Evolutionary conservation across 2,888 invertebrate species (phyloP).

Genomic region (Cataglyphis cursor): DNA sequence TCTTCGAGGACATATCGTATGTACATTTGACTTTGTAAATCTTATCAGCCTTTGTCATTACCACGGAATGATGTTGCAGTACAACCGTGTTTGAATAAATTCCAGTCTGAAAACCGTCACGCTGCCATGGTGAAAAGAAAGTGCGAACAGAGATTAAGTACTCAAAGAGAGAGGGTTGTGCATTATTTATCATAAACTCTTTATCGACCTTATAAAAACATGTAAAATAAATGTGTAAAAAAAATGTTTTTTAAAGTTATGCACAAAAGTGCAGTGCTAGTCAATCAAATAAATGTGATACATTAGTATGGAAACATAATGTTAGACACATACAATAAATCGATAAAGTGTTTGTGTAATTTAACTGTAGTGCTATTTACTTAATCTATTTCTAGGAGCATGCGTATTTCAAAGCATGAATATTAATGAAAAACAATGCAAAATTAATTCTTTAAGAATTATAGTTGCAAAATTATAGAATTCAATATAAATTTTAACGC

Average conservation of each 20-base stretch:
- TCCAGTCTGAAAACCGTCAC: slow-evolving; percentile 91
- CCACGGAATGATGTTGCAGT: slow-evolving; percentile 97
- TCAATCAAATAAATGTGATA: slow-evolving; percentile 13
- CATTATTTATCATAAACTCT: slow-evolving; percentile 8
- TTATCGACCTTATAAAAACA: neutral
- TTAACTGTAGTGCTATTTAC: slow-evolving; percentile 14
- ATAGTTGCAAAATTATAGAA: neutral
- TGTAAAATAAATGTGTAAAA: neutral
- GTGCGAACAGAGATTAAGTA: slow-evolving; percentile 60
- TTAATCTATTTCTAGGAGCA: neutral
- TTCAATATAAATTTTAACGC: neutral
- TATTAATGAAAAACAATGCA: neutral
- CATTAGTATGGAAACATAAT: neutral
- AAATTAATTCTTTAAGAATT: neutral
- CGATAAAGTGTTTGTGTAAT: slow-evolving; percentile 3
- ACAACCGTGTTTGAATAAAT: slow-evolving; percentile 98
- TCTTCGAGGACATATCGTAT: slow-evolving; percentile 98
- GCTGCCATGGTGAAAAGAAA: slow-evolving; percentile 78
- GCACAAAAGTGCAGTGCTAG: neutral
- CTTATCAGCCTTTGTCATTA: slow-evolving; percentile 98
- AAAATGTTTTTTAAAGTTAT: neutral
- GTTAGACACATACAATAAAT: neutral
- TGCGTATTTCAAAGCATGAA: neutral
- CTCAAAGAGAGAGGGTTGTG: slow-evolving; percentile 42
- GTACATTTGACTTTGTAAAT: slow-evolving; percentile 98